Base-by-base conservation (phyloP, 1,140 invertebrate species). In the Druon quercuslanigerum region DNA sequence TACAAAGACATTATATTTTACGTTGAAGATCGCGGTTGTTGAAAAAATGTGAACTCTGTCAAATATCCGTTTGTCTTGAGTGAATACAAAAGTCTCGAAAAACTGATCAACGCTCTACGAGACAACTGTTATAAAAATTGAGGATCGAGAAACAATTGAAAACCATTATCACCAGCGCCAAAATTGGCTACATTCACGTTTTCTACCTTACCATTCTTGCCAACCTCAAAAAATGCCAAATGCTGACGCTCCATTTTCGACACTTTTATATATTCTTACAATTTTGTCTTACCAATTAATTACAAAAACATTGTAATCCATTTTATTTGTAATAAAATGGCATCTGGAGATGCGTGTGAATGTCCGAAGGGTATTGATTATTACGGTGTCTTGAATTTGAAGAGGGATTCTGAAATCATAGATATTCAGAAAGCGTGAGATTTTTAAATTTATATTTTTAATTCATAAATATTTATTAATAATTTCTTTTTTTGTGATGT, bases 371-470 rank as follows among this genome's bases (percentile, higher is more conserved):
- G 92, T 1, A 92, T 96, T 79, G 96, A 97, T 90, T 97, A 96
- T 90, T 97, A 97, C 86, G 94, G 94, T 74, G 92, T 95, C 82
- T 91, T 98, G 19, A 94, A 94, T 76, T 85, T 97, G 51, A 86
- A 91, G 16, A 94, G 93, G 82, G 92, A 91, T 83, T 94, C 95
- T 40, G 89, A 91, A 40, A 93, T 95, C 75, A 92, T 94, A 77
- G 95, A 97, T 66, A 94, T 98, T 17, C 96, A 96, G 85, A 91
- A 94, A 83, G 94, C 94, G 87, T 97, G 92, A 91, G 90, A 71
- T 73, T 56, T 54, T 60, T 72, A 71, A 51, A 70, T 72, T 50
- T 74, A 50, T 71, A 56, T 76, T 54, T 56, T 57, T 72, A 51
- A 11, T 71, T 14, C 46, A 16, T 75, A 11, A 76, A 74, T 76